Base-by-base conservation (phyloP, 1,140 invertebrate species). In the Trichomalopsis sarcophagae region DNA sequence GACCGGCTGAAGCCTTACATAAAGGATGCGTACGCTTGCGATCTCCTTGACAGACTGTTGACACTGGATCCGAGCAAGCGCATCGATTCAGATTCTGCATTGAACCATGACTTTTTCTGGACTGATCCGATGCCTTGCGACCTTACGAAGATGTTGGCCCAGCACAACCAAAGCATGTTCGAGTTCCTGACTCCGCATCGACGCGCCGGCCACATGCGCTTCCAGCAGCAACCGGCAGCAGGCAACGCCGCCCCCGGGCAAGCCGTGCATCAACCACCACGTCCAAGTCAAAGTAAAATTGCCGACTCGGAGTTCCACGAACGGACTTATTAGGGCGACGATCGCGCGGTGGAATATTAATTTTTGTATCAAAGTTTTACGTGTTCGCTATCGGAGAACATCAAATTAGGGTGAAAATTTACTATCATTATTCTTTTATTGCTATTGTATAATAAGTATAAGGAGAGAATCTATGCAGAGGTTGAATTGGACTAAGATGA, bases 81-180 rank as follows among this genome's bases (percentile, higher is more conserved):
- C 87, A 96, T 96, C 44, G 97, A 99, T 92, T 96, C 98, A 0
- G 98, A 99, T 90, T 96, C 96, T 1, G 98, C 98, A 0, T 91
- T 99, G 2, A 99, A 99, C 94, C 98, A 99, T 89, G 98, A 99
- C 90, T 99, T 99, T 91, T 99, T 99, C 92, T 99, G 98, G 98
- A 97, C 96, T 1, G 98, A 99, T 91, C 99, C 99, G 40, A 97
- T 98, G 96, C 98, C 98, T 0, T 96, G 96, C 89, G 98, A 99
- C 90, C 93, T 99, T 2, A 96, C 95, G 27, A 97, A 97, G 93
- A 99, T 99, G 98, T 92, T 99, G 73, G 97, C 97, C 0, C 97
- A 98, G 89, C 97, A 99, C 90, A 96, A 96, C 0, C 97, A 98
- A 88, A 98, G 97, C 90, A 99, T 99, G 98, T 99, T 99, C 90